These are phyloP conservation scores for Pitangus sulphuratus DNA, from an alignment of 2,797 vertebrate species.

Conservation along the genomic window DNA sequence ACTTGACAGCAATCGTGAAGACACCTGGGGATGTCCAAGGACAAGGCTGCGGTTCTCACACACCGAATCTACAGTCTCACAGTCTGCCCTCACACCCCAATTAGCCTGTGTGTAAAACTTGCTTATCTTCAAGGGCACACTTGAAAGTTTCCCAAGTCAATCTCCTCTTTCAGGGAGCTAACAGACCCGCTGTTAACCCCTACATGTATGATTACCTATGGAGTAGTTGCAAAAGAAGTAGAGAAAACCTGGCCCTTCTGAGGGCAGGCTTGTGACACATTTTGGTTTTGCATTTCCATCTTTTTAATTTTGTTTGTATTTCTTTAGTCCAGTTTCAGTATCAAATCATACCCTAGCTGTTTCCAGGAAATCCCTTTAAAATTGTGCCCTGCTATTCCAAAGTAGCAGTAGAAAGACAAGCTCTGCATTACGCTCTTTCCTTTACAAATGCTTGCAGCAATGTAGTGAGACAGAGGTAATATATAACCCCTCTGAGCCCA, in stretches of 20 bases:
- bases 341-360: background rate
- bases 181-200: too few relatives aligned
- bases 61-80: too few relatives aligned
- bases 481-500: background rate
- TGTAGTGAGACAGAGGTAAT: background rate
- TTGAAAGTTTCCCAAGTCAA: too few relatives aligned
- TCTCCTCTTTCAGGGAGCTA: too few relatives aligned
- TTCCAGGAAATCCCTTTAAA: background rate
- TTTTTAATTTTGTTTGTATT: background rate
- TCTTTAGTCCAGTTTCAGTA: background rate
- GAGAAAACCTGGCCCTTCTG: background rate
- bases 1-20: too few relatives aligned
- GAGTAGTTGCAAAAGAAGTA: background rate
- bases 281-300: background rate
- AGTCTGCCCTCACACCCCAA: too few relatives aligned
- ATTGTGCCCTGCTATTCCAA: background rate
- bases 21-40: too few relatives aligned
- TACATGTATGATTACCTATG: background rate
- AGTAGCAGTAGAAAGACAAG: background rate
- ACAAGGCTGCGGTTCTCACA: too few relatives aligned
- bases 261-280: background rate
- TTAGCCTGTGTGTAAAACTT: too few relatives aligned
- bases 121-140: too few relatives aligned
- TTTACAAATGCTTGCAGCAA: background rate
- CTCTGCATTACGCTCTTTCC: background rate